phyloP scores from a whole-genome alignment of 1,140 invertebrate species.

The Thereuonema tuberculata region DNA sequence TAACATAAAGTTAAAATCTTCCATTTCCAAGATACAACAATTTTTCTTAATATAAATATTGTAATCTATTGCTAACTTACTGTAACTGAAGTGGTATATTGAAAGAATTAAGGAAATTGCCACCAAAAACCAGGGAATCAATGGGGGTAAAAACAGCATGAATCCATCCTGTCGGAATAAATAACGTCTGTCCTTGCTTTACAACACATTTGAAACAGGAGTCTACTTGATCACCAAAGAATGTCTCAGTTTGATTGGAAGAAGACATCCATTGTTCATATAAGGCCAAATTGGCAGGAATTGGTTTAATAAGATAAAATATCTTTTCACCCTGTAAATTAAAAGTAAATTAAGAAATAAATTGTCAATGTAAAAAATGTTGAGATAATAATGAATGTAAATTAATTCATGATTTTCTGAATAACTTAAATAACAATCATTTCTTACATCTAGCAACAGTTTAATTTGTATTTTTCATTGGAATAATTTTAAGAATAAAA shows the following conservation, averaged over 20 bases:
- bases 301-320: constrained; percentile 75
- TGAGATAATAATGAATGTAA: not conserved
- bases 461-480: too few species aligned
- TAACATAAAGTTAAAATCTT: too few species aligned
- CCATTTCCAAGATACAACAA: too few species aligned
- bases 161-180: constrained; percentile 90
- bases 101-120: constrained; percentile 74
- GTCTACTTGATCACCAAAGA: constrained; percentile 74
- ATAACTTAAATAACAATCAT: too few species aligned
- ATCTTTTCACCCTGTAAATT: constrained; percentile 59
- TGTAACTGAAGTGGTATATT: constrained; percentile 74
- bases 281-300: constrained; percentile 55
- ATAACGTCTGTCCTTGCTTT: constrained; percentile 66
- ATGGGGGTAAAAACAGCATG: constrained; percentile 81
- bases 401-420: too few species aligned
- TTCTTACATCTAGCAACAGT: too few species aligned
- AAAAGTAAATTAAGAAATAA: too few species aligned
- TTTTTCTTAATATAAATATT: too few species aligned
- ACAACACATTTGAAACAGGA: constrained; percentile 55
- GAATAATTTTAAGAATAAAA: too few species aligned
- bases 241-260: constrained; percentile 63
- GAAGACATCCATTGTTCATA: constrained; percentile 77
- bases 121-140: constrained; percentile 86
- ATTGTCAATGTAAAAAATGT: too few species aligned
- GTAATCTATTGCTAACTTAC: too few species aligned